Evolutionary conservation across 1,140 invertebrate species (phyloP), one percentile per base, ranked within the genome.

Genomic region (Meloidogyne chitwoodi): DNA sequence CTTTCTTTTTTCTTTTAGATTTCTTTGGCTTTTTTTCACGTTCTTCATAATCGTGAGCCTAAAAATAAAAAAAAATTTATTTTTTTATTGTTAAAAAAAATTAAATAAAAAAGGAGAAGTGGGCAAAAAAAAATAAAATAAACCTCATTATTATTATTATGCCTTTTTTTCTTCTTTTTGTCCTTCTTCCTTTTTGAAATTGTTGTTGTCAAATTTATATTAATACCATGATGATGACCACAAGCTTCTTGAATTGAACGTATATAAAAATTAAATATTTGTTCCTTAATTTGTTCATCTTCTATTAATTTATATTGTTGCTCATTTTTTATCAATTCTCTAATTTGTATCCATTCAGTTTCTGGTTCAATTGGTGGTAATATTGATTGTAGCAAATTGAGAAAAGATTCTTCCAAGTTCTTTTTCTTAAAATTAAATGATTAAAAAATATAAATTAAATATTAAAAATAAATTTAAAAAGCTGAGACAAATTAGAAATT

Each of bases 281-380:
- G 63, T 34, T 76, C 44, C 19, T 56, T 24, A 11, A 41, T 56
- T 41, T 77, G 72, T 27, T 77, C 79, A 16, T 74, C 76, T 56
- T 82, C 81, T n/a, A 48, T 41, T 14, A 61, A 66, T n/a, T 62
- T 48, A 41, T 34, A 79, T 24, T 71, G 75, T 27, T 79, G 71
- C 16, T 75, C 78, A 65, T 84, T 76, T 44, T 78, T 81, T 26
- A 84, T 78, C 27, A 71, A 65, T 19, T 74, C 65, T 10, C 68
- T 64, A 24, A 80, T 68, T n/a, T 62, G 38, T 24, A 38, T 27
- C 79, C 81, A 84, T 71, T 81, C 81, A 8, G 81, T 68, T 16
- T 71, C 31, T 38, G 78, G 70, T 19, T 79, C 79, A 5, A 86
- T 68, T 16, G 80, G 63, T 12, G 85, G 83, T 26, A 73, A 48